Base-by-base conservation (phyloP, 2,888 invertebrate genomes). In the Apocheima hispidaria region DNA sequence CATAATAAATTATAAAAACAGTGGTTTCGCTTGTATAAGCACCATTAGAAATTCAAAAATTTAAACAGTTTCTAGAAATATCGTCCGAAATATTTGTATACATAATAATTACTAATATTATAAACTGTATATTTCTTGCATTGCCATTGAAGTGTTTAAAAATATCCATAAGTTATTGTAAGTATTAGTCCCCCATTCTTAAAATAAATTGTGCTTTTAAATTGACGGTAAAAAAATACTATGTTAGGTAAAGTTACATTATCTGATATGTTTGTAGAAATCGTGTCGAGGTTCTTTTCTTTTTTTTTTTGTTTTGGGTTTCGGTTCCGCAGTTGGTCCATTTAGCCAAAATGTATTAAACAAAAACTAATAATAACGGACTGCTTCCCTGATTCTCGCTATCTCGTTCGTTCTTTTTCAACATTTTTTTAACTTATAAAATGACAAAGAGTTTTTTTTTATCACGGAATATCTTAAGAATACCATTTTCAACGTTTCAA, bases 1-100 rank as follows among this genome's bases (percentile, higher is more conserved):
- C 55, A 51, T 54, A 65, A 69, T 69, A 70, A 65, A 67, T 52
- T 61, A 68, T 59, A 58, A 65, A 69, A 28, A 69, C 40, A 52
- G 53, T 63, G 48, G 28, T 46, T 36, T 43, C 38, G 46, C 55
- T 61, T 61, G 60, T 65, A 65, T 28, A 46, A 50, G 53, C 61
- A 62, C 41, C 56, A 0, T 43, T 49, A 60, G 0, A 63, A 57
- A 60, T 57, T 56, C 52, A 46, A 63, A 49, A 21, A 4, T 49
- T 44, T 53, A 53, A 61, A 55, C 26, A 60, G 35, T 48, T 52
- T 53, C 33, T 36, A 20, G n/a, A 46, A 40, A 57, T 55, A 38
- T 60, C 53, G 23, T 36, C 58, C 46, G 16, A 63, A 61, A 66
- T 46, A 16, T 50, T 23, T 53, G 30, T 38, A 51, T 26, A 26